Conservation (phyloP, 1,140 invertebrate genomes). For the Drosophila kepulauana region DNA sequence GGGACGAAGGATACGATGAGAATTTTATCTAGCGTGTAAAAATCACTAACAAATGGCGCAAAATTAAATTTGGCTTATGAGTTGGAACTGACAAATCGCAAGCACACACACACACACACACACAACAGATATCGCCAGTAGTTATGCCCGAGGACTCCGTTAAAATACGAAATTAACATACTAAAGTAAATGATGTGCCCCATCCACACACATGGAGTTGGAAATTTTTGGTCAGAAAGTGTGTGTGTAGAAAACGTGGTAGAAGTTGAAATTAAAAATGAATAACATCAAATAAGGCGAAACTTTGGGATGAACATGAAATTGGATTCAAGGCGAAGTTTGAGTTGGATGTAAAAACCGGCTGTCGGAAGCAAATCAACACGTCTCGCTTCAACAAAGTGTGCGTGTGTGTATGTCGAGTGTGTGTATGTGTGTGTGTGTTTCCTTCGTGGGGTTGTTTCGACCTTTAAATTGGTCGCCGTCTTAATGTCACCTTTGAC, state of each 20-base stretch:
- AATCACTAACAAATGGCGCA: slow-evolving; percentile 78
- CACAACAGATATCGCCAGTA: slow-evolving; percentile 14
- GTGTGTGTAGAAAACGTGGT: slow-evolving; percentile 21
- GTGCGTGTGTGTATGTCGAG: not conserved
- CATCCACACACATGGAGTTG: slow-evolving; percentile 18
- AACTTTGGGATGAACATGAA: slow-evolving; percentile 17
- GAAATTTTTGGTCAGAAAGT: slow-evolving; percentile 25
- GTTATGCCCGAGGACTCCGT: slow-evolving; percentile 20
- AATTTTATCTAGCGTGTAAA: slow-evolving; percentile 78
- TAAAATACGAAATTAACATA: slow-evolving; percentile 76
- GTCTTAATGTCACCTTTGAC: slow-evolving; percentile 59
- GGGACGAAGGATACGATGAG: slow-evolving; percentile 23
- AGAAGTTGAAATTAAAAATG: slow-evolving; percentile 55
- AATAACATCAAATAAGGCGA: slow-evolving; percentile 64
- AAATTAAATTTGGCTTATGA: slow-evolving; percentile 84
- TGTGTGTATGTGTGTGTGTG: not conserved
- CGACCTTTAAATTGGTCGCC: slow-evolving; percentile 17
- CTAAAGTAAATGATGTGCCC: slow-evolving; percentile 62
- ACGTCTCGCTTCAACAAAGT: slow-evolving; percentile 23
- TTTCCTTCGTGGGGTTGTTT: slow-evolving; percentile 25
- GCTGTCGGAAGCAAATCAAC: slow-evolving; percentile 45
- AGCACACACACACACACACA: not conserved
- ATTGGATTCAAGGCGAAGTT: slow-evolving; percentile 8
- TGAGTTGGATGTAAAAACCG: slow-evolving; percentile 17
- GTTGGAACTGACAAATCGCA: slow-evolving; percentile 82